Base-by-base conservation (phyloP, 2,113 vertebrate genomes). In the Corvus cornix region DNA sequence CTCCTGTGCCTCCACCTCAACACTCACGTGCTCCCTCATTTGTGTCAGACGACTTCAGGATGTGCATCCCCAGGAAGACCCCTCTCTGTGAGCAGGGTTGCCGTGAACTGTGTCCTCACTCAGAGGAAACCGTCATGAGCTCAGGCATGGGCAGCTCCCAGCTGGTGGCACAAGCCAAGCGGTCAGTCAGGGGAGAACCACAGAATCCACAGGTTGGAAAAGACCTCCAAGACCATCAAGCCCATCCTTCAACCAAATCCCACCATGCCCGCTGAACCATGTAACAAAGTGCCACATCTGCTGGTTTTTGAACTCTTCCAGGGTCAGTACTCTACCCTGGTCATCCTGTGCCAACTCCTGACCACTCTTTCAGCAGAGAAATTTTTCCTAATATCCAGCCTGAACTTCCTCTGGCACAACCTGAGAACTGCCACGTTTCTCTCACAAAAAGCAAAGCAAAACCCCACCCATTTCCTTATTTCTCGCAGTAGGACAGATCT, bases 391-490 rank as follows among this genome's bases (percentile, higher is more conserved):
- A 30, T 46, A n/a, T 21, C 46, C n/a, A 75, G 7, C 69, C 46
- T 60, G 33, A 53, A 28, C 6, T 1, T 67, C 16, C 28, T 9
- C 20, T 39, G 23, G 24, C 48, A 20, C 17, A 30, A 6, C 46
- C 41, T 30, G 33, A 35, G 43, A 43, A 19, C 18, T 64, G 85
- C n/a, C 10, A 6, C 0, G 0, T 48, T 73, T 51, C 43, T 51
- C 13, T 46, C 41, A n/a, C 30, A 56, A 62, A 63, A 76, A 7
- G 9, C 48, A 89, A 18, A 70, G 48, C 10, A 24, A 63, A 81
- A 46, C 0, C 1, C 7, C 52, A 46, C 22, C 11, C 19, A 17
- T 49, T 76, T 81, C 35, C 33, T 21, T 22, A 0, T 64, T 80
- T 62, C 31, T 11, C n/a, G 7, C 18, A 16, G 7, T 5, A 20